phyloP scores from a whole-genome alignment of 2,888 invertebrate species.

The Apamea sordens region DNA sequence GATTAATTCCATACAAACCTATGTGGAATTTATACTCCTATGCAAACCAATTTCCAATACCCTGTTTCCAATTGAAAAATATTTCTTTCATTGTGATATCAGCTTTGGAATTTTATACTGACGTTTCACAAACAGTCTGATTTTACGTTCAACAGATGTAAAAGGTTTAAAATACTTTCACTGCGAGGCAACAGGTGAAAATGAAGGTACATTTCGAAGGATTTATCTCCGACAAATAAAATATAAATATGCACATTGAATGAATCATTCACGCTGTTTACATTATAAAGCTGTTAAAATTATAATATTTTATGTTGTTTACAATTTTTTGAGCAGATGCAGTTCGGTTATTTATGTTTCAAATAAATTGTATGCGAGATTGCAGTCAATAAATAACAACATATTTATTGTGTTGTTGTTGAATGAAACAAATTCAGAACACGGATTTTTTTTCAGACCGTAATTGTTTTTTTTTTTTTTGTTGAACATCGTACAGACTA shows the following conservation, averaged over 20 bases:
- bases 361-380: conserved; percentile 14
- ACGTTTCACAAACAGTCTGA: conserved; percentile 8
- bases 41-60: neutral
- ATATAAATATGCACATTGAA: conserved; percentile 31
- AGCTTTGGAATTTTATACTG: conserved; percentile 14
- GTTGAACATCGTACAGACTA: too few relatives aligned
- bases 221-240: conserved; percentile 46
- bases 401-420: neutral
- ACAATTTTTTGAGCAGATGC: conserved; percentile 27
- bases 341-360: neutral
- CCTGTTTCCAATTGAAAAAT: neutral
- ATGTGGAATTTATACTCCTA: too few relatives aligned
- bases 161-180: conserved; percentile 44
- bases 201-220: conserved; percentile 1
- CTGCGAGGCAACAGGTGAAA: conserved; percentile 16
- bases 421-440: neutral
- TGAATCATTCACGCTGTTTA: conserved; percentile 38
- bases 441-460: neutral
- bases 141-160: conserved; percentile 42
- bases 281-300: conserved; percentile 23
- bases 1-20: too few relatives aligned
- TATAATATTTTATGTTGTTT: conserved; percentile 30
- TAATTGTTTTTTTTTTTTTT: neutral
- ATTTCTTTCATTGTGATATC: conserved; percentile 2
- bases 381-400: conserved; percentile 2